Evolutionary conservation across 2,888 invertebrate genomes (phyloP).

Genomic region (Oxycera nigricornis): DNA sequence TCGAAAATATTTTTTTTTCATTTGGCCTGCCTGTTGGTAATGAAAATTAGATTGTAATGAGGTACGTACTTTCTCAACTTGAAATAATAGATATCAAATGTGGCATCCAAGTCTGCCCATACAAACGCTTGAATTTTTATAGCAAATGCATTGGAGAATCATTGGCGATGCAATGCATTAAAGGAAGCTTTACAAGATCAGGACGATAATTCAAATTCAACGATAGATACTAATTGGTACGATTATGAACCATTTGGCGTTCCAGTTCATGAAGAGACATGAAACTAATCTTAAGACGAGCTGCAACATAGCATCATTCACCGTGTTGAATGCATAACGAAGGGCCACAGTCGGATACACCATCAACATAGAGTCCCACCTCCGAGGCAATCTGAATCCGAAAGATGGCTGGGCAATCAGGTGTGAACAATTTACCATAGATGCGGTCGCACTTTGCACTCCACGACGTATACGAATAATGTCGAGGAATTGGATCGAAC

Average conservation of each 20-base stretch:
- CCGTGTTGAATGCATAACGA: neutral
- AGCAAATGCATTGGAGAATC: no score
- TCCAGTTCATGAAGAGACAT: neutral
- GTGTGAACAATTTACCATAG: slow-evolving; percentile 34
- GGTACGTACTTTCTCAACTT: no score
- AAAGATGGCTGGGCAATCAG: slow-evolving; percentile 28
- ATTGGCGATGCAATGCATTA: neutral
- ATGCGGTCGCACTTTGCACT: slow-evolving; percentile 32
- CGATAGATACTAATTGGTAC: neutral
- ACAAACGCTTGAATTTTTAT: no score
- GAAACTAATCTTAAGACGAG: neutral
- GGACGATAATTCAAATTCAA: neutral
- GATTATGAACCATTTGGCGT: no score
- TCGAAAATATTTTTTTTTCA: no score
- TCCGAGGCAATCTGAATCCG: slow-evolving; percentile 14
- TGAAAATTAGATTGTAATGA: no score
- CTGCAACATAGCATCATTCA: neutral
- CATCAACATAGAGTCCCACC: slow-evolving; percentile 14
- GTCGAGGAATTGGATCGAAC: slow-evolving; percentile 8
- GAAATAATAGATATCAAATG: no score
- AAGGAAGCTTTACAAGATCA: neutral
- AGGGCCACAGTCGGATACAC: neutral
- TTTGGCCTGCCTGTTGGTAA: no score
- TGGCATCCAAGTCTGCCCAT: no score
- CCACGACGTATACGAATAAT: neutral